Evolutionary conservation across 1,140 invertebrate genomes (phyloP), one percentile per base, ranked within the genome.

Genomic region (Eupristina koningsbergeri): DNA sequence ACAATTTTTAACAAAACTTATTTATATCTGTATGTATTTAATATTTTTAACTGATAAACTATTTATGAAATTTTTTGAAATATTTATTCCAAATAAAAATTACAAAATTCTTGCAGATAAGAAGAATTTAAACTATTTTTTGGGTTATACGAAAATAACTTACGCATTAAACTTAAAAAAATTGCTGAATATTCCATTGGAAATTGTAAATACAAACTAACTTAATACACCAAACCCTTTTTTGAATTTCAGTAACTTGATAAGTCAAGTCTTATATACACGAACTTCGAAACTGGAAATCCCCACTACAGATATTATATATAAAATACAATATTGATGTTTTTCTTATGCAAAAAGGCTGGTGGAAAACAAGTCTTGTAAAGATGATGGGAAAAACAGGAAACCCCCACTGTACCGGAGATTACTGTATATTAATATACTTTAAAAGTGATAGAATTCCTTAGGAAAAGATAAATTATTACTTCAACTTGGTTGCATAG

Each of bases 231-330:
- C 6, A 41, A 63, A 31, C 50, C 50, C 50, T 58, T 15, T 58
- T 36, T 0, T 34, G 34, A 58, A 8, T 36, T 76, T 61, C 26
- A 63, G 63, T n/a, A 61, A 41, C 22, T 5, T 29, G 26, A 39
- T 78, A 78, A 63, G 22, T n/a, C 76, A 78, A 64, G 58, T 79
- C 61, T 79, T 75, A 63, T 79, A 79, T 64, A 79, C 26, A 34
- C 73, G n/a, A 5, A 31, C 67, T 19, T 29, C 11, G 41, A 47
- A 79, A 79, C 76, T 79, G 36, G 76, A 64, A 64, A 64, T 79
- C 76, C 61, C 58, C 76, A 31, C 76, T 22, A 39, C 19, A 19
- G 5, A n/a, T n/a, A 41, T 71, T 41, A 71, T 39, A 58, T 41
- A 77, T 77, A 17, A 36, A 61, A 36, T 34, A 45, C 5, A 45